Conservation (phyloP, 2,888 invertebrate species). For the Microplitis manilae region DNA sequence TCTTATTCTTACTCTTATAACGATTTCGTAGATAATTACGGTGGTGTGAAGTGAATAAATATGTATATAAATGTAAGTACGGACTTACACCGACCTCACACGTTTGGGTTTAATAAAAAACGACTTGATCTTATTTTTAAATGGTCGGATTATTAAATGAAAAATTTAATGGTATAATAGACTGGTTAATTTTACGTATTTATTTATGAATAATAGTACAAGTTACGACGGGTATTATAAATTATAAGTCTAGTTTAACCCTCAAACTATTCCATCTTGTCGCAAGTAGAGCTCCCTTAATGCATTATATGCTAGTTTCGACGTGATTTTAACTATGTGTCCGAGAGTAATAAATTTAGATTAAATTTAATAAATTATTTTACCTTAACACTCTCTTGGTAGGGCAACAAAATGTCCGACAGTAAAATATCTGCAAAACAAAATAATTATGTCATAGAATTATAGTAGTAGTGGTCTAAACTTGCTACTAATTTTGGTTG, state of each 20-base stretch:
- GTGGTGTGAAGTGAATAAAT: slow-evolving; percentile 15
- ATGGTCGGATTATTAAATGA: background rate
- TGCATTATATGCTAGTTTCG: slow-evolving; percentile 32
- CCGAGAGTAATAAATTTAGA: slow-evolving; percentile 37
- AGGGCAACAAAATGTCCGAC: background rate
- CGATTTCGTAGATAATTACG: slow-evolving; percentile 36
- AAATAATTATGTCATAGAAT: background rate
- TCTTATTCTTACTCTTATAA: slow-evolving; percentile 15
- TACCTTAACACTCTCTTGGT: background rate
- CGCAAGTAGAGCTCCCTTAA: slow-evolving; percentile 32
- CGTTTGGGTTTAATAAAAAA: slow-evolving; percentile 15
- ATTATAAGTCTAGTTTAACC: slow-evolving; percentile 29
- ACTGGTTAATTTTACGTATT: background rate
- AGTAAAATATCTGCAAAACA: no score
- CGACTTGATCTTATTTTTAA: background rate
- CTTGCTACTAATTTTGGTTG: no score
- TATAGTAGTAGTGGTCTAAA: no score
- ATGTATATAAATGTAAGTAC: slow-evolving; percentile 10
- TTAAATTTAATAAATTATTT: slow-evolving; percentile 39
- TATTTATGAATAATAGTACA: slow-evolving; percentile 1
- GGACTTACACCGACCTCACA: slow-evolving; percentile 1
- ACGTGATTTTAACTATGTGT: slow-evolving; percentile 29
- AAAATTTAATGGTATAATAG: no score
- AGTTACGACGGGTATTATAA: slow-evolving; percentile 24
- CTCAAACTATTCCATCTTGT: slow-evolving; percentile 34